Conservation (phyloP, 2,797 vertebrate genomes). For the Loris lydekkerianus region DNA sequence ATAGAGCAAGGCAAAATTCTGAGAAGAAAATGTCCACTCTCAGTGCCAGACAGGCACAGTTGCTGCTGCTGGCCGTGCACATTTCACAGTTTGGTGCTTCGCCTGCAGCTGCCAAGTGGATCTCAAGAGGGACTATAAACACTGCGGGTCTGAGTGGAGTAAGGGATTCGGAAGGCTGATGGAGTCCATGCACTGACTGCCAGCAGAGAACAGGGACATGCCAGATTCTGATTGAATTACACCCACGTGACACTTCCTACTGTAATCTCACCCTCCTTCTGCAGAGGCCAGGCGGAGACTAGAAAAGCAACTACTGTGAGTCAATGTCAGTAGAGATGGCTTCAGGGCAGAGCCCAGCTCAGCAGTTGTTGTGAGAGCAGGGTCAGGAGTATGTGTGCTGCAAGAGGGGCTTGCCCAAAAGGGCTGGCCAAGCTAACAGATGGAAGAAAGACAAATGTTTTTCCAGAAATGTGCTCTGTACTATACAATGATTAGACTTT, state of each 20-base stretch:
- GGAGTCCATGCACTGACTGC: background rate
- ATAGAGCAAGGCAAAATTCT: background rate
- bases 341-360: background rate
- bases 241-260: background rate
- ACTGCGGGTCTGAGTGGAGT: background rate
- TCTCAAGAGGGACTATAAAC: background rate
- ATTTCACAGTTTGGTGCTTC: background rate
- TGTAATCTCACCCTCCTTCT: background rate
- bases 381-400: background rate
- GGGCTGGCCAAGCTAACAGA: background rate
- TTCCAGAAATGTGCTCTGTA: background rate
- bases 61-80: background rate
- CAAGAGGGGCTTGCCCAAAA: background rate
- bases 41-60: background rate
- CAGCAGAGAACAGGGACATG: background rate
- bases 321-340: background rate
- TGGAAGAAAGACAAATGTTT: conserved; percentile 34
- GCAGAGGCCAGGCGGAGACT: background rate
- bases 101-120: conserved; percentile 2
- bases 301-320: background rate
- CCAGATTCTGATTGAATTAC: background rate
- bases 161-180: background rate
- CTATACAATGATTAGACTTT: background rate
- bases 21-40: background rate
- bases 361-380: background rate